Conservation (phyloP, 2,888 invertebrate genomes). For the Synergus itoensis region DNA sequence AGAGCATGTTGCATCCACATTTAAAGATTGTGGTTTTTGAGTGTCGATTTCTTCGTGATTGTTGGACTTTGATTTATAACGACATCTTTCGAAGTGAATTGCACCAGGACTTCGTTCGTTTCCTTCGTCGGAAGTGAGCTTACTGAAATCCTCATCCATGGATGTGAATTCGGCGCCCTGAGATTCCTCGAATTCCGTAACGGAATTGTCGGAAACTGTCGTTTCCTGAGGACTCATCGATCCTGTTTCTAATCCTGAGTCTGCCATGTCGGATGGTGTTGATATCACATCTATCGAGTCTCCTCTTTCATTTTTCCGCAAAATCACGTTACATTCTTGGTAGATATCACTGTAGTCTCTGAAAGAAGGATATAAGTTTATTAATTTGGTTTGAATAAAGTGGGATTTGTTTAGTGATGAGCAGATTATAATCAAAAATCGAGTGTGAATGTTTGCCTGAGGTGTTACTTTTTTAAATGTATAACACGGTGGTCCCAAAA, state of each 20-base stretch:
- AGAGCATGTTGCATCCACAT: constrained; percentile 61
- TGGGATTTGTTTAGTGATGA: background rate
- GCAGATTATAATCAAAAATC: background rate
- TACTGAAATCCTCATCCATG: constrained; percentile 70
- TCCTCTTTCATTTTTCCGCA: background rate
- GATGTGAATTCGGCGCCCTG: constrained; percentile 70
- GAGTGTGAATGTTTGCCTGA: background rate
- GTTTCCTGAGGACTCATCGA: constrained; percentile 77
- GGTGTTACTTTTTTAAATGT: background rate
- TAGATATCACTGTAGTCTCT: background rate
- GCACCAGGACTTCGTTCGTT: constrained; percentile 52
- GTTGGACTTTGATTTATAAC: background rate
- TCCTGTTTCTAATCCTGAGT: constrained; percentile 77
- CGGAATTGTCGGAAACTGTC: constrained; percentile 75
- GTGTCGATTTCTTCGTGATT: background rate
- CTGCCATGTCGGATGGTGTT: constrained; percentile 74
- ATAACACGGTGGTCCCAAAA: background rate
- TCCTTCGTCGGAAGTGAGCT: constrained; percentile 51
- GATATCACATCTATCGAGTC: constrained; percentile 62
- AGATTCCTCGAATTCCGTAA: constrained; percentile 71
- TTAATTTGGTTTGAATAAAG: background rate
- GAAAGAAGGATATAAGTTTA: background rate
- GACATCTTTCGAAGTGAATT: constrained; percentile 43
- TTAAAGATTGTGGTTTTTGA: background rate
- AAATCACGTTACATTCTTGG: constrained; percentile 5